Evolutionary conservation across 2,113 vertebrate genomes (phyloP).

Genomic region (Oncorhynchus masou): DNA sequence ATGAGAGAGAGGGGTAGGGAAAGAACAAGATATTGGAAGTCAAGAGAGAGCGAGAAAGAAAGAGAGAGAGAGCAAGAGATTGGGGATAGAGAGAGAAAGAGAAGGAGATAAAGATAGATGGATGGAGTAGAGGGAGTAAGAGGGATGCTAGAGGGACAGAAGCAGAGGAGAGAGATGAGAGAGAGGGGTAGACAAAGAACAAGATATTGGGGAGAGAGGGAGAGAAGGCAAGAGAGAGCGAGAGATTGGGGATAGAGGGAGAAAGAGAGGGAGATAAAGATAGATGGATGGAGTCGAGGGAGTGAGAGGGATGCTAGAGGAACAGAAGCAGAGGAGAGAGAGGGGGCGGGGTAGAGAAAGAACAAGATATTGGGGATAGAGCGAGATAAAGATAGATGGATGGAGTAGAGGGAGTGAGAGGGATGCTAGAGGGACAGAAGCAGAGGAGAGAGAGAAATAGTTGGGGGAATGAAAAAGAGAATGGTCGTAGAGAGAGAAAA

Average conservation of each 20-base stretch:
- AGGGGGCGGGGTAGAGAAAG: slow-evolving; percentile 23
- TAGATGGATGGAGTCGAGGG: background rate
- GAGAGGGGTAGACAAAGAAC: slow-evolving; percentile 27
- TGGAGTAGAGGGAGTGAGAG: background rate
- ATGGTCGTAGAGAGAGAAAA: slow-evolving; percentile 34
- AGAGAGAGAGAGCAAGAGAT: background rate
- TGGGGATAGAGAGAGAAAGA: background rate
- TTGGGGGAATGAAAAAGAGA: background rate
- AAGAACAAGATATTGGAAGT: slow-evolving; percentile 47
- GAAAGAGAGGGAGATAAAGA: background rate
- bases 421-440: background rate
- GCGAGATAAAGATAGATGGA: slow-evolving; percentile 10
- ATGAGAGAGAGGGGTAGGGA: slow-evolving; percentile 52
- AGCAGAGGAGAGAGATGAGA: slow-evolving; percentile 46
- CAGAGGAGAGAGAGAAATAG: background rate
- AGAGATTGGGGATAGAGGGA: background rate
- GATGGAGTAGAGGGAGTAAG: background rate
- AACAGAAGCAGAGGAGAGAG: slow-evolving; percentile 35
- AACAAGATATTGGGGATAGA: too few species aligned
- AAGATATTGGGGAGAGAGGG: slow-evolving; percentile 32
- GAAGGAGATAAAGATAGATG: background rate
- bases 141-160: slow-evolving; percentile 9
- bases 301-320: slow-evolving; percentile 14
- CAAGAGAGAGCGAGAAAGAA: background rate
- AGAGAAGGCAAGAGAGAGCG: slow-evolving; percentile 33